phyloP scores from a whole-genome alignment of 2,113 vertebrate species.

The Colius striatus region DNA sequence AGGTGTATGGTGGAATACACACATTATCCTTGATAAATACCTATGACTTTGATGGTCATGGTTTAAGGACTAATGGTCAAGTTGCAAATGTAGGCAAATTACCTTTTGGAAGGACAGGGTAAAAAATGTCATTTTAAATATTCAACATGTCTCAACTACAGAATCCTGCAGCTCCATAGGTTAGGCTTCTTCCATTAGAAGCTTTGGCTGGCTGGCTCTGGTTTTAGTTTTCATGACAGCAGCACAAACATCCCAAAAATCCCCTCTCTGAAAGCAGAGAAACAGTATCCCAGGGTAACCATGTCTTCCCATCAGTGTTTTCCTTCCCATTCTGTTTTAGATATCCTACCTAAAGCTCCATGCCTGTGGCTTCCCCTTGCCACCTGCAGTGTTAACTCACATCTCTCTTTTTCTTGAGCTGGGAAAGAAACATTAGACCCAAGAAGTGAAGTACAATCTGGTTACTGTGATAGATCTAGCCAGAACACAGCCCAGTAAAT shows the following conservation, averaged over 20 bases:
- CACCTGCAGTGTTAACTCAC: not conserved
- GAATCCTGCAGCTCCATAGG: not conserved
- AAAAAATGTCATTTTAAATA: not conserved
- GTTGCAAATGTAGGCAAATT: not conserved
- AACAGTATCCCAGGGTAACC: not conserved
- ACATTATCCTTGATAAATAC: constrained; percentile 16
- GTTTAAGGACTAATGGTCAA: not conserved
- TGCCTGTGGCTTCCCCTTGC: not conserved
- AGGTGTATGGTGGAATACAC: not conserved
- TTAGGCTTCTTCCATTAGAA: not conserved
- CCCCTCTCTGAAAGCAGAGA: not conserved
- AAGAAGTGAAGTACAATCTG: not conserved
- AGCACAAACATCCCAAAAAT: not conserved
- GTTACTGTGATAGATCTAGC: not conserved
- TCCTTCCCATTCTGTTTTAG: not conserved
- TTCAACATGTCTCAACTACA: not conserved
- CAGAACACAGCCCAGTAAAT: not conserved
- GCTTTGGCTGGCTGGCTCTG: not conserved
- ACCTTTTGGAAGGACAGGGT: not conserved
- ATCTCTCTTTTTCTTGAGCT: not conserved
- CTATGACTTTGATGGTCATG: not conserved
- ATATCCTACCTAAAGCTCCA: not conserved
- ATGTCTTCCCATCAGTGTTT: not conserved
- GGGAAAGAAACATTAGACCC: not conserved
- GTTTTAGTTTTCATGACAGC: not conserved